A percentile compares a stretch with the other conserved stretches of the same genome.
These are phyloP conservation scores for Cassiopea andromeda DNA, from an alignment of 30 jellyfish, hydroid and myxozoan genomes.

Conservation along the genomic window DNA sequence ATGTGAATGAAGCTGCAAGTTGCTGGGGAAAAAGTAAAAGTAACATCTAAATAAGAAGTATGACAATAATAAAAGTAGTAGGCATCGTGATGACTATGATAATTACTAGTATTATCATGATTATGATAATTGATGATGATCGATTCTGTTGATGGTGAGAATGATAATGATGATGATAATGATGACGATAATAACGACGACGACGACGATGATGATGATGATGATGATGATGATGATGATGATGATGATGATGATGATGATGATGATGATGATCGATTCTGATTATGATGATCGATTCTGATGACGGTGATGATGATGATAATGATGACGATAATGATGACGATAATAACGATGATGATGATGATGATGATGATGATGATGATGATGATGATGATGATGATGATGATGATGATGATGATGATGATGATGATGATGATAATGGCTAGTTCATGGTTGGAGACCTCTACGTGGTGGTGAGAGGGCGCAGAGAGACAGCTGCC, in stretches of 20 bases:
- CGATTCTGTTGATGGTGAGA: background rate
- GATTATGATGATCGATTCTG: no score
- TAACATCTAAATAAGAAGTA: background rate
- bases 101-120: background rate
- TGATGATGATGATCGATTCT: background rate
- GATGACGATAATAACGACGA: background rate
- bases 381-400: background rate
- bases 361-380: background rate
- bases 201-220: background rate
- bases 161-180: background rate
- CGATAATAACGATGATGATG: background rate
- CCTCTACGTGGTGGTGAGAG: no score
- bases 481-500: no score
- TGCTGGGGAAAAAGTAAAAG: conserved; percentile 46
- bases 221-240: background rate
- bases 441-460: no score
- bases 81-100: background rate
- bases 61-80: background rate
- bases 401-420: background rate
- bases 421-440: background rate
- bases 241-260: no score
- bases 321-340: background rate
- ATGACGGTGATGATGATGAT: background rate
- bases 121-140: background rate
- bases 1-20: conserved; percentile 70